Base-by-base conservation (phyloP, 1,140 invertebrate genomes). In the Muscidifurax raptorellus region DNA sequence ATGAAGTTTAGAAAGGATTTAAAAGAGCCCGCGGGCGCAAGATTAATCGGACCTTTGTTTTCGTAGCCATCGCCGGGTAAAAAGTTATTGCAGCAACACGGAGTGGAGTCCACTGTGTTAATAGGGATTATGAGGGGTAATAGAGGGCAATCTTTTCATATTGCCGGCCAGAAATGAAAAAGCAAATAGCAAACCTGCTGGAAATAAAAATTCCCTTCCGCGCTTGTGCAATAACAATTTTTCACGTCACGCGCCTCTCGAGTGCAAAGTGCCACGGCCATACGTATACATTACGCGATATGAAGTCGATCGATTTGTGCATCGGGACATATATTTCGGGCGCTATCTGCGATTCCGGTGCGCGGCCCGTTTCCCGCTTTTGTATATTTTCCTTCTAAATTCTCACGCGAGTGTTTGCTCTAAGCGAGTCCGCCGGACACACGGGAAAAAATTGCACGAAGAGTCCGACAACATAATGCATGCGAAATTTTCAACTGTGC, bases 241-340 rank as follows among this genome's bases (percentile, higher is more conserved):
- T 64, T 47, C 22, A 47, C n/a, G 72, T 75, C 32, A 12, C 32
- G 72, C 32, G 67, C 27, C 22, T 7, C 25, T 36, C 9, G 28
- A 30, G 18, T 32, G 30, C 7, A 25, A 32, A 72, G 66, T n/a
- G 12, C 4, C 5, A 13, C 28, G 10, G 71, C 32, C 32, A 25
- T 36, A 32, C 71, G 40, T 47, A 47, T 76, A 76, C 25, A 71
- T 71, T 71, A 28, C 28, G 9, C 36, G 74, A 76, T 76, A 76
- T 76, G 74, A 76, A 76, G 40, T 59, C 44, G 75, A 77, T 77
- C 75, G 75, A 77, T 77, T 77, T 77, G n/a, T 32, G 32, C 44
- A 28, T 22, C 9, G 25, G 40, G 9, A 15, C 2, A 76, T 32
- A 72, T 72, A 72, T 69, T 69, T 28, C 67, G 67, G 2, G 67